Evolutionary conservation across 2,888 invertebrate species (phyloP), one percentile per base, ranked within the genome.

Genomic region (Ennomos erosarius): DNA sequence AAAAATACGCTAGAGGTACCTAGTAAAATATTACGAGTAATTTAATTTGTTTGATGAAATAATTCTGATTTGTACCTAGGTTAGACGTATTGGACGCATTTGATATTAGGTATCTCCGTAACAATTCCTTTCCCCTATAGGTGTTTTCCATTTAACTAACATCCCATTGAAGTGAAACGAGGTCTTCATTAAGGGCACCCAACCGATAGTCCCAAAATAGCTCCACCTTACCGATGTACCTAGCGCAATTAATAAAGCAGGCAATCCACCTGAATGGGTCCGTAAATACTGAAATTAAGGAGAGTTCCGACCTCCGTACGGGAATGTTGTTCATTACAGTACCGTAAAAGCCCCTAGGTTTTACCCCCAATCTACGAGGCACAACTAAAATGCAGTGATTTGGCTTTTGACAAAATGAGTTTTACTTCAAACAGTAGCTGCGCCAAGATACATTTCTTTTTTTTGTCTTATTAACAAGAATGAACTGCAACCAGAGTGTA

Each of bases 261-360:
- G 78, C 81, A 79, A 83, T 87, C 78, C 77, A 84, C 82, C 80
- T 84, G 82, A 89, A 88, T 82, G 78, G 81, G 78, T 76, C 76
- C 76, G 84, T 89, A 83, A 82, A 81, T 83, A 78, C 82, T 13
- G 78, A 85, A 88, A 91, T 91, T 90, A 90, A 90, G 88, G 82
- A 87, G 85, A 80, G 71, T 67, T 74, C 76, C 88, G 88, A 88
- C 86, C 89, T 86, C 83, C 71, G 81, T 72, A 49, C 59, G 36
- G 36, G 34, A 44, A 48, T 60, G 59, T 51, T 84, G 83, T 86
- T 89, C 88, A 90, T 90, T 92, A 90, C 81, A 60, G 76, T 68
- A 71, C 68, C 71, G 86, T 89, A 92, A 92, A 91, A 87, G 92
- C 85, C 82, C 81, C 83, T 81, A 60, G 55, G 26, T 51, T 59